Conservation (phyloP, 2,888 invertebrate genomes). For the Carpatolechia fugitivella region DNA sequence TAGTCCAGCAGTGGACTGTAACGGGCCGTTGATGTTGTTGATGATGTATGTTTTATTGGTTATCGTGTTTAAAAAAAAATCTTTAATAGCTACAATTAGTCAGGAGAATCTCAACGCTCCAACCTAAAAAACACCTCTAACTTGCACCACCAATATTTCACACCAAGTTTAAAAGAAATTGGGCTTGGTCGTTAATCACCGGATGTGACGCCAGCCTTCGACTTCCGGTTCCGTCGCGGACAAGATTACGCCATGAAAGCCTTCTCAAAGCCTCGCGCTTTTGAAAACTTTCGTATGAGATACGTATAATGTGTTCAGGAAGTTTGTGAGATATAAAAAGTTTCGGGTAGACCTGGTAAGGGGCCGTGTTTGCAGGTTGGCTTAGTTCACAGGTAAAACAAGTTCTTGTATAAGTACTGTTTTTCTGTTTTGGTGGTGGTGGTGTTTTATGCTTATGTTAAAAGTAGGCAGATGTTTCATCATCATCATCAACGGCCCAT, state of each 20-base stretch:
- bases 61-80: no score
- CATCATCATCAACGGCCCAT: no score
- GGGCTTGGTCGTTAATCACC: constrained; percentile 20
- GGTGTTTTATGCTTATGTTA: no score
- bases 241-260: constrained; percentile 18
- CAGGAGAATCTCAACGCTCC: no score
- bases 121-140: background rate
- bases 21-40: no score
- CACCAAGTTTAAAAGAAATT: constrained; percentile 19
- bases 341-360: background rate
- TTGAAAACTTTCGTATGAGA: constrained; percentile 12
- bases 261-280: constrained; percentile 10
- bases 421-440: no score
- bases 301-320: constrained; percentile 2
- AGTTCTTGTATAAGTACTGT: no score
- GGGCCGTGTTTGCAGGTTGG: background rate
- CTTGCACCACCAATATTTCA: background rate
- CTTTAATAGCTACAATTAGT: no score
- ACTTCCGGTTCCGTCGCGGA: constrained; percentile 13
- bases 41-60: no score
- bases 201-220: constrained; percentile 17
- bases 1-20: no score
- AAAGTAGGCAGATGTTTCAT: no score
- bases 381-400: no score
- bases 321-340: constrained; percentile 10